These are phyloP conservation scores for Diplosoma virens DNA, from an alignment of 23 tunicate species.

Conservation along the genomic window DNA sequence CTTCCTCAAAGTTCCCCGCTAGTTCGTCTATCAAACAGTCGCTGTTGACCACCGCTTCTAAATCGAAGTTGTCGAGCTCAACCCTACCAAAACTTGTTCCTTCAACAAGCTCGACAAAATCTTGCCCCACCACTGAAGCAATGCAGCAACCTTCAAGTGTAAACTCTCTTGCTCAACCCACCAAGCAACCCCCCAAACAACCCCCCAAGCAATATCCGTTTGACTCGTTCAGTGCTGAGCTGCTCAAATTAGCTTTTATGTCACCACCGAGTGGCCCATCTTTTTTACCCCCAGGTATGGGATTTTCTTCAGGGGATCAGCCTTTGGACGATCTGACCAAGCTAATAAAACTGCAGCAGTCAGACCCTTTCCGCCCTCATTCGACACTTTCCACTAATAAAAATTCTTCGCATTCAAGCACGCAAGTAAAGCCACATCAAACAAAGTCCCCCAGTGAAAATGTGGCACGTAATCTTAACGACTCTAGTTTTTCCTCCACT, in stretches of 20 bases:
- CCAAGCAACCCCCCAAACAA: neutral
- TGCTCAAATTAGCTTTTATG: constrained; percentile 47
- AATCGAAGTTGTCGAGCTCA: neutral
- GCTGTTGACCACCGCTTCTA: neutral
- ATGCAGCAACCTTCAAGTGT: neutral
- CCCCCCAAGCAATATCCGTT: too few species aligned
- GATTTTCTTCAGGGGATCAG: neutral
- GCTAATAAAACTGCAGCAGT: constrained; percentile 39
- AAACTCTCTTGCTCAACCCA: neutral
- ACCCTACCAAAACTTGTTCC: neutral
- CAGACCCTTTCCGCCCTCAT: constrained; percentile 8
- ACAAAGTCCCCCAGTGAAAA: too few species aligned
- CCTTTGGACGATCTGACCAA: constrained; percentile 25
- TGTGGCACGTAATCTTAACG: too few species aligned
- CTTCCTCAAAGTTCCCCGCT: neutral
- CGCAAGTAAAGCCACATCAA: too few species aligned
- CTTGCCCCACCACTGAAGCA: neutral
- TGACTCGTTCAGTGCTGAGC: constrained; percentile 41
- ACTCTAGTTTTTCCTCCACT: too few species aligned
- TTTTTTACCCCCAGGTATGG: neutral
- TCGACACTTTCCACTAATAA: too few species aligned
- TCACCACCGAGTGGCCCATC: constrained; percentile 12
- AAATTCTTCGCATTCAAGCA: too few species aligned
- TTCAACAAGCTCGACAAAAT: neutral
- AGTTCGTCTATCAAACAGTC: neutral